phyloP scores from a whole-genome alignment of 1,140 invertebrate species.

The Pentalonia nigronervosa region DNA sequence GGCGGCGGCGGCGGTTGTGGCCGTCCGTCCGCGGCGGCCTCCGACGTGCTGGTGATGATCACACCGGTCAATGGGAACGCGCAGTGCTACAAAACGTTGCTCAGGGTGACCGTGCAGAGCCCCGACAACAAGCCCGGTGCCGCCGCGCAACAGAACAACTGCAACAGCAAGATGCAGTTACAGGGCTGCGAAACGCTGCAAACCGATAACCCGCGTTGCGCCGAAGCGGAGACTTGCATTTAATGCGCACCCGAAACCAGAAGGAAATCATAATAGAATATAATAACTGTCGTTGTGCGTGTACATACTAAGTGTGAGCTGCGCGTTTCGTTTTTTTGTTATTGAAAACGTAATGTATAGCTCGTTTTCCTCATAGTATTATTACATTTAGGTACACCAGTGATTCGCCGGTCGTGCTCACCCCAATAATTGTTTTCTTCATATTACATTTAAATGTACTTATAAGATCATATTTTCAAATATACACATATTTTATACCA shows the following conservation, averaged over 20 bases:
- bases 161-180: neutral
- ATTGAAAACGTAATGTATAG: neutral
- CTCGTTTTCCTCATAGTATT: neutral
- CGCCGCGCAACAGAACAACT: neutral
- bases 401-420: neutral
- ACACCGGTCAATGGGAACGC: slow-evolving; percentile 36
- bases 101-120: neutral
- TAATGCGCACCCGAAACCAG: neutral
- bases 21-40: neutral
- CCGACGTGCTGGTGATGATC: slow-evolving; percentile 58
- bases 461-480: neutral
- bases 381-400: neutral
- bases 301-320: neutral
- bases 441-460: neutral
- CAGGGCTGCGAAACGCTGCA: neutral
- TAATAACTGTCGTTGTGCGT: neutral
- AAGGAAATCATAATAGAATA: neutral
- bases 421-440: neutral
- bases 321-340: neutral
- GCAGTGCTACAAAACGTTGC: slow-evolving; percentile 52
- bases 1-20: neutral
- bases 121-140: neutral
- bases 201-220: neutral
- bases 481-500: neutral
- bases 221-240: slow-evolving; percentile 38